Evolutionary conservation across 2,888 invertebrate species (phyloP), one percentile per base, ranked within the genome.

Genomic region (Anaspis maculata): DNA sequence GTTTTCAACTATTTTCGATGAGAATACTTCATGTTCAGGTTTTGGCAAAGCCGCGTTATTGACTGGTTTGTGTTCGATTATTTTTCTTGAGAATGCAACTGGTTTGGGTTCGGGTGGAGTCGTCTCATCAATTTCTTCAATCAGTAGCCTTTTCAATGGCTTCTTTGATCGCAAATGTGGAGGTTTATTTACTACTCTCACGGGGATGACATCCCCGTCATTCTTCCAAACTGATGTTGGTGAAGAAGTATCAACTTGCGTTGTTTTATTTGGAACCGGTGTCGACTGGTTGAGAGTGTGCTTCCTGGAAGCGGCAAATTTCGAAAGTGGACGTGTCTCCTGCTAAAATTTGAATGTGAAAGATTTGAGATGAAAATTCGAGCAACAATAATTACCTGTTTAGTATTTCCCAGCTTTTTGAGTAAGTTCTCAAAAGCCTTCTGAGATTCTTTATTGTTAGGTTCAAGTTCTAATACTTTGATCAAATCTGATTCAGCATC

Each of bases 381-480:
- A n/a, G n/a, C n/a, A n/a, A n/a, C n/a, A n/a, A n/a, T n/a, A n/a
- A 15, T 6, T 34, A 35, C 35, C 28, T 28, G 14, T 19, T 35
- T 22, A 11, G 10, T 14, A 25, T 13, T 22, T 11, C 21, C 31
- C 13, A 44, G 7, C 35, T 48, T 46, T 16, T 45, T 44, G 25
- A 34, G 71, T 11, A 83, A 62, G 32, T 70, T 68, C 2, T 66
- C 65, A 10, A 84, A 57, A 54, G 81, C 77, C 12, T 58, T 58
- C 45, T 69, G 72, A 0, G 86, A 83, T 25, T 80, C 77, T 33
- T 67, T 69, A 56, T 91, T 92, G 16, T 77, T 73, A 0, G 91
- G 86, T 50, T 92, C 89, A n/a, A 88, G 60, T 49, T 71, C 68
- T 21, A 91, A 60, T 0, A 87, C 77, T 47, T 73, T 74, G 16